Base-by-base conservation (phyloP, 1,140 invertebrate species). In the Apocrypta bakeri region DNA sequence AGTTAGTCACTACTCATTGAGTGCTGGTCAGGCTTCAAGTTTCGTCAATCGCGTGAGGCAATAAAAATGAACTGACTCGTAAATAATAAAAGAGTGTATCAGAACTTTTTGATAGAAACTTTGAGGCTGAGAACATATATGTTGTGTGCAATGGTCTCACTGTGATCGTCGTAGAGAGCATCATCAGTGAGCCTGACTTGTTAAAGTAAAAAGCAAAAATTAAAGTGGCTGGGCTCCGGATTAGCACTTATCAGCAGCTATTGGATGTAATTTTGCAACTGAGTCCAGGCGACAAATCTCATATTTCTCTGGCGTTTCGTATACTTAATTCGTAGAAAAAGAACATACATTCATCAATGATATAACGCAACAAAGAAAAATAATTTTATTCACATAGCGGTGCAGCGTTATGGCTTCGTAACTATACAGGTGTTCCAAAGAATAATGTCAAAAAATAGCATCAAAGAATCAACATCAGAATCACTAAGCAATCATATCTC, bases 161-260 rank as follows among this genome's bases (percentile, higher is more conserved):
- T 48, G 48, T 7, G 17, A 56, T 1, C 48, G 21, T 21, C 17
- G 1, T n/a, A 14, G 14, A 17, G 14, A 3, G 42, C 42, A 4
- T 21, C 48, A n/a, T 9, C 17, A 0, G 48, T 21, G 17, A 17
- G 17, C 48, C 48, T 7, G 2, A 17, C 17, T 17, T 17, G 48
- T 3, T 2, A 12, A 42, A 68, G 64, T 78, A 68, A 68, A 78
- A 21, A 56, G 78, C 78, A 79, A 79, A 79, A 79, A 79, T 72
- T 68, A 79, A 79, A 79, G 78, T 56, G 66, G 78, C 78, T 79
- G 78, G 40, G 40, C 78, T 79, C 78, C 78, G 78, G 66, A 79
- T 79, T 79, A 71, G 12, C 68, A 72, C 78, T 79, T 79, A 79
- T 71, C 66, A 71, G 64, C 76, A 79, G 78, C 78, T 79, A 72